A percentile compares a stretch with the other conserved stretches of the same genome.
Conservation (phyloP, 2,113 vertebrate genomes). For the Agapornis roseicollis region DNA sequence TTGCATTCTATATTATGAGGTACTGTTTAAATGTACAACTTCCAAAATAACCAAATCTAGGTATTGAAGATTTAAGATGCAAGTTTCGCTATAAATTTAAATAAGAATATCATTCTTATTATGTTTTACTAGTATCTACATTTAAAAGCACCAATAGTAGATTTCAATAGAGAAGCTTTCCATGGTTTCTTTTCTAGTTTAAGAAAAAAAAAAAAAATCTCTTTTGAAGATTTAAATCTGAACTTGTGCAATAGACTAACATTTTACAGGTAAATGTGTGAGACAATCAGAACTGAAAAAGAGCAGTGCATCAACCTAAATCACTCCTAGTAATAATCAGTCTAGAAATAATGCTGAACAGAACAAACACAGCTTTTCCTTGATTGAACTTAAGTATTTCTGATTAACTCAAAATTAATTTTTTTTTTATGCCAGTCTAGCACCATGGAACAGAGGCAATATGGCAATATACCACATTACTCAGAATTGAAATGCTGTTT, state of each 20-base stretch:
- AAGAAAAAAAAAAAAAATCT: neutral
- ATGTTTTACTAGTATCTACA: neutral
- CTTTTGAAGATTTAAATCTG: neutral
- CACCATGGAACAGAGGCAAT: neutral
- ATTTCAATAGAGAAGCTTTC: neutral
- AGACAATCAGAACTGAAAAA: neutral
- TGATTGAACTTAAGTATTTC: neutral
- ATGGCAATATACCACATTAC: neutral
- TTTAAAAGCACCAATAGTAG: neutral
- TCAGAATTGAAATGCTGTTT: accelerated
- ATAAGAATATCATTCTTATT: neutral
- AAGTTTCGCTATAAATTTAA: neutral
- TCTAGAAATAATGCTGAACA: neutral
- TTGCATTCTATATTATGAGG: neutral
- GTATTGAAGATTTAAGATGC: neutral
- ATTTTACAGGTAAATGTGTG: neutral
- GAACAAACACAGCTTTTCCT: neutral
- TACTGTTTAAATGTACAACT: neutral
- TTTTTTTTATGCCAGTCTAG: neutral
- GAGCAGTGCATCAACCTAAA: neutral
- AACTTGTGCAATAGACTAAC: neutral
- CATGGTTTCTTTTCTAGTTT: neutral
- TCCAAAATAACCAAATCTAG: neutral
- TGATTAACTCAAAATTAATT: neutral
- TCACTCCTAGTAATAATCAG: neutral